A percentile compares a stretch with the other conserved stretches of the same genome.
These are phyloP conservation scores for Oreamnos americanus DNA, from an alignment of 2,113 vertebrate species.

Conservation along the genomic window DNA sequence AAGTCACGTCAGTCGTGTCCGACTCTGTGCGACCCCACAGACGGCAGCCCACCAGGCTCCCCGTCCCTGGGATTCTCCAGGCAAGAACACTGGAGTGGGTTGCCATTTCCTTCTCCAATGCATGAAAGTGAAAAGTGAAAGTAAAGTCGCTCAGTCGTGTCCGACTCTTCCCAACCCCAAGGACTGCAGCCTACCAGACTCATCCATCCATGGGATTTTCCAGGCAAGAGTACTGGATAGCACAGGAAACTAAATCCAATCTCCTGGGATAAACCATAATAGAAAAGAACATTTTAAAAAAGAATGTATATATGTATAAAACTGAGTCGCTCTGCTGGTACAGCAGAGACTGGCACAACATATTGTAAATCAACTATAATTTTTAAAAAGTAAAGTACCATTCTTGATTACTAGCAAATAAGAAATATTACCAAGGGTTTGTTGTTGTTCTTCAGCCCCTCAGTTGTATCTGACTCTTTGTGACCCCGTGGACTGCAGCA, in stretches of 20 bases:
- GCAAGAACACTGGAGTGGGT: background rate
- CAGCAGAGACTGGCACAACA: background rate
- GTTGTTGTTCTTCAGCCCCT: background rate
- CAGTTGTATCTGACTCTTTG: background rate
- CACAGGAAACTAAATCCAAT: background rate
- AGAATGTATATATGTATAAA: background rate
- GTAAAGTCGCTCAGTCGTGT: too few relatives aligned
- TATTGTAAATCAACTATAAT: background rate
- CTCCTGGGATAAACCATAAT: background rate
- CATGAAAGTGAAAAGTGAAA: too few relatives aligned
- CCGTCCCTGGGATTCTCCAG: background rate
- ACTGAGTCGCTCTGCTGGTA: background rate
- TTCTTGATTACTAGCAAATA: constrained; percentile 25
- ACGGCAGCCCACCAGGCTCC: background rate
- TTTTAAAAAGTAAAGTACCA: background rate
- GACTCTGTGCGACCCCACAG: fast-evolving
- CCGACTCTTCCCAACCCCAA: too few relatives aligned
- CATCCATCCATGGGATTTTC: background rate
- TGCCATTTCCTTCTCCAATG: too few relatives aligned
- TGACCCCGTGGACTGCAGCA: background rate
- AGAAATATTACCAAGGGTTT: background rate
- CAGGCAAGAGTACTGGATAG: background rate
- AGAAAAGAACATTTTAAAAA: background rate
- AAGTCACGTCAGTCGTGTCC: fast-evolving
- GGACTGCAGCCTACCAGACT: background rate